Conservation (phyloP, 2,113 vertebrate genomes). For the Saccopteryx leptura region DNA sequence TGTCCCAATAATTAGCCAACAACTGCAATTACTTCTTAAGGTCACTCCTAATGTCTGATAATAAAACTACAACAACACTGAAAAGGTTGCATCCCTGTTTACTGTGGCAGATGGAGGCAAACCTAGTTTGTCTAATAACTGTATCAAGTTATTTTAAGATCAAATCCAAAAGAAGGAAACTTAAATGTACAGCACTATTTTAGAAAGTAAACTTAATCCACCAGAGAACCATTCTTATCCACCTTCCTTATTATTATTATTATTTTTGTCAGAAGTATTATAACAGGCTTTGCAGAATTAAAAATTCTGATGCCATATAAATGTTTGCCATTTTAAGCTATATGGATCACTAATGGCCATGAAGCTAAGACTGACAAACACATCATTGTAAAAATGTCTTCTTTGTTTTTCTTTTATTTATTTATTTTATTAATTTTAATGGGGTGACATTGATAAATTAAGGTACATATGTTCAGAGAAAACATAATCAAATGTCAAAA, state of each 20-base stretch:
- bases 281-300: not conserved
- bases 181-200: not conserved
- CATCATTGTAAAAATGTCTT: not conserved
- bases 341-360: not conserved
- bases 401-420: no score
- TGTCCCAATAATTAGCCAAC: conserved; percentile 26
- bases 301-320: not conserved
- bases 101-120: not conserved
- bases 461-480: no score
- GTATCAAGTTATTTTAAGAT: conserved; percentile 9
- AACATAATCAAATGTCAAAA: no score
- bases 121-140: not conserved
- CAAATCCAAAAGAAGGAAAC: not conserved
- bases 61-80: not conserved
- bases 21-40: not conserved
- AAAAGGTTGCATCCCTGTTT: not conserved
- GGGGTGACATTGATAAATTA: no score
- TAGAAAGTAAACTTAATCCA: conserved; percentile 38
- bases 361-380: not conserved
- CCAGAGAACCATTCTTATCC: not conserved
- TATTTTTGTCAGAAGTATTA: not conserved
- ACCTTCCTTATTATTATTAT: rapidly evolving
- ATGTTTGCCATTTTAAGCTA: not conserved
- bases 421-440: no score
- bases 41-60: conserved; percentile 27